These are phyloP conservation scores for Serripes groenlandicus DNA, from an alignment of 2,888 invertebrate genomes.

Conservation along the genomic window DNA sequence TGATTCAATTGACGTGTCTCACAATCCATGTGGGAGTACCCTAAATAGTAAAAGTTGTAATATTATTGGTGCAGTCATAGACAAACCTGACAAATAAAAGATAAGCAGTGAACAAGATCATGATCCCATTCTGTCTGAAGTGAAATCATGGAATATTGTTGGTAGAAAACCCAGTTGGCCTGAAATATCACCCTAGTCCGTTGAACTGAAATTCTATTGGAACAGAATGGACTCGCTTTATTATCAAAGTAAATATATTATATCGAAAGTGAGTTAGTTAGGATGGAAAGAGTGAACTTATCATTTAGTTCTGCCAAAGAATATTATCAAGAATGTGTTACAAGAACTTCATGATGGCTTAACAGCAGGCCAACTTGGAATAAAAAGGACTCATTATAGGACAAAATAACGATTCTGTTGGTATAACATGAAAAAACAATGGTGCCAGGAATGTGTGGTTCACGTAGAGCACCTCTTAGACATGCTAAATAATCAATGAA, in stretches of 20 bases:
- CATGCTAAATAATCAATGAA: slow-evolving; percentile 33
- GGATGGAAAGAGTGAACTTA: not conserved
- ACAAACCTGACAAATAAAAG: not conserved
- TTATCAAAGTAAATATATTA: slow-evolving; percentile 23
- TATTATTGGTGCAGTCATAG: not conserved
- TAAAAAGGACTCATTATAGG: not conserved
- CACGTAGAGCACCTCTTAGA: slow-evolving; percentile 16
- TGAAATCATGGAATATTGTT: slow-evolving; percentile 28
- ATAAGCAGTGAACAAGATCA: not conserved
- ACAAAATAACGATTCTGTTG: slow-evolving; percentile 29
- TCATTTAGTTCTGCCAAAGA: slow-evolving; percentile 3
- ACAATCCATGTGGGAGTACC: not conserved
- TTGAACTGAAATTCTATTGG: slow-evolving; percentile 46
- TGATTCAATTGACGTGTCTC: not conserved
- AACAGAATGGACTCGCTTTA: slow-evolving; percentile 44
- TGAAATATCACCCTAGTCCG: slow-evolving; percentile 14
- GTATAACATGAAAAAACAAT: slow-evolving; percentile 33
- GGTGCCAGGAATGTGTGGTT: slow-evolving; percentile 43
- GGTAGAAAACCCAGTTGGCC: slow-evolving; percentile 38
- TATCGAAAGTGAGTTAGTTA: slow-evolving; percentile 21
- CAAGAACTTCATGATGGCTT: slow-evolving; percentile 23
- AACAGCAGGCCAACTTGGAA: slow-evolving; percentile 45
- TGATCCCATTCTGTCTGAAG: not conserved
- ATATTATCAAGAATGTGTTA: not conserved
- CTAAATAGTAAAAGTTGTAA: not conserved